Evolutionary conservation across 2,888 invertebrate species (phyloP).

Genomic region (Hartigia nigra): DNA sequence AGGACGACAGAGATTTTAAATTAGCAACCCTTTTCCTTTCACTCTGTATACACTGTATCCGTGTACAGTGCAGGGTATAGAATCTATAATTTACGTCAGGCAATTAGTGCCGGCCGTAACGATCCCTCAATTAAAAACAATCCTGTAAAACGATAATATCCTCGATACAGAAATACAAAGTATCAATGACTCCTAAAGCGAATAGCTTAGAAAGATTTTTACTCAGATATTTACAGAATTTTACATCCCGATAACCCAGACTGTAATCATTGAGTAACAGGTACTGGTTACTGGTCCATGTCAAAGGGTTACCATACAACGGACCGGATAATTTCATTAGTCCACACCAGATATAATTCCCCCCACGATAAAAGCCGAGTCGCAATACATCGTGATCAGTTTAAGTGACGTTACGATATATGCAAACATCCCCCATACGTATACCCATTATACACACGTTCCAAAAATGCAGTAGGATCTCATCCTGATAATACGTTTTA

Average conservation of each 20-base stretch:
- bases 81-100: constrained; percentile 41
- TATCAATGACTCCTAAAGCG: background rate
- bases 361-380: constrained; percentile 31
- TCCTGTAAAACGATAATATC: background rate
- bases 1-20: constrained; percentile 20
- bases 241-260: constrained; percentile 41
- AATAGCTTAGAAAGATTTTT: background rate
- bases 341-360: constrained; percentile 35
- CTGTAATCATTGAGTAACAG: constrained; percentile 56
- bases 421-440: background rate
- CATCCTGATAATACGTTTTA: background rate
- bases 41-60: background rate
- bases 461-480: background rate
- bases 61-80: background rate
- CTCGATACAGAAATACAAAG: background rate
- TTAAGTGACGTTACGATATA: background rate
- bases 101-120: constrained; percentile 27
- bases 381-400: constrained; percentile 24
- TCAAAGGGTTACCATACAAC: constrained; percentile 40
- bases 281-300: constrained; percentile 51
- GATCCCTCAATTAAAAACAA: background rate
- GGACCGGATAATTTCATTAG: constrained; percentile 64
- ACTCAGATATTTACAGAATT: background rate
- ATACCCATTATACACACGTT: background rate
- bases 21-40: constrained; percentile 30